Percentiles rank a stretch among this genome's conserved stretches.
These are phyloP conservation scores for Sakesphorus luctuosus DNA, from an alignment of 2,113 vertebrate genomes.

Conservation along the genomic window DNA sequence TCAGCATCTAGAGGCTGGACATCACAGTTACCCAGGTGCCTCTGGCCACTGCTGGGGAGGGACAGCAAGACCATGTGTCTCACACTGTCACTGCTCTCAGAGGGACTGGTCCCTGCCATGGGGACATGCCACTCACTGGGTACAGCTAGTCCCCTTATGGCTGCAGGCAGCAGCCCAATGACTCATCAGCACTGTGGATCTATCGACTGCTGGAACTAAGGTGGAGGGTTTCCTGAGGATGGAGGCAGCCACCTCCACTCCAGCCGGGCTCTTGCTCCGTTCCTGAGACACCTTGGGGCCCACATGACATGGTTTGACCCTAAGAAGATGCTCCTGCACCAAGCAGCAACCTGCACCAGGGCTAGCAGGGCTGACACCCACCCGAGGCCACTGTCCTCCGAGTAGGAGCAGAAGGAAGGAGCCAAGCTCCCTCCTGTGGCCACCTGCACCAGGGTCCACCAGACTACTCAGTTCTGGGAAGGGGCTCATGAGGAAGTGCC, in stretches of 20 bases:
- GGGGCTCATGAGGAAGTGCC: fast-evolving
- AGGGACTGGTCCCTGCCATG: not conserved
- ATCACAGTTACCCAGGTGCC: fast-evolving
- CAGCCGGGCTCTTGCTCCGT: not conserved
- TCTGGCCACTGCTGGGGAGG: fast-evolving
- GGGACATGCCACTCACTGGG: not conserved
- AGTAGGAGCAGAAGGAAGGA: slow-evolving; percentile 2
- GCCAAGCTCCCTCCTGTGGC: slow-evolving; percentile 70
- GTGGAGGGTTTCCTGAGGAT: not conserved
- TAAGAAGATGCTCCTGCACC: not conserved
- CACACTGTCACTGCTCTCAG: not conserved
- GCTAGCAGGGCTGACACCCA: not conserved
- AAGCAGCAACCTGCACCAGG: not conserved
- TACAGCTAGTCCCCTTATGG: fast-evolving
- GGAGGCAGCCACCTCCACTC: not conserved
- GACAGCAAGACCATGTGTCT: not conserved
- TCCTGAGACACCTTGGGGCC: not conserved
- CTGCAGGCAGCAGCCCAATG: not conserved
- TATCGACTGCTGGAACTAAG: not conserved
- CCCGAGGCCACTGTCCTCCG: not conserved
- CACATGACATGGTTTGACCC: fast-evolving
- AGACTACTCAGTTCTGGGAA: not conserved
- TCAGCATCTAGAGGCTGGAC: not conserved
- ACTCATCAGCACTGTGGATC: not conserved
- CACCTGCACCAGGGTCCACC: not conserved